Evolutionary conservation across 1,140 invertebrate species (phyloP).

Genomic region (Pseudomyrmex flavicornis): DNA sequence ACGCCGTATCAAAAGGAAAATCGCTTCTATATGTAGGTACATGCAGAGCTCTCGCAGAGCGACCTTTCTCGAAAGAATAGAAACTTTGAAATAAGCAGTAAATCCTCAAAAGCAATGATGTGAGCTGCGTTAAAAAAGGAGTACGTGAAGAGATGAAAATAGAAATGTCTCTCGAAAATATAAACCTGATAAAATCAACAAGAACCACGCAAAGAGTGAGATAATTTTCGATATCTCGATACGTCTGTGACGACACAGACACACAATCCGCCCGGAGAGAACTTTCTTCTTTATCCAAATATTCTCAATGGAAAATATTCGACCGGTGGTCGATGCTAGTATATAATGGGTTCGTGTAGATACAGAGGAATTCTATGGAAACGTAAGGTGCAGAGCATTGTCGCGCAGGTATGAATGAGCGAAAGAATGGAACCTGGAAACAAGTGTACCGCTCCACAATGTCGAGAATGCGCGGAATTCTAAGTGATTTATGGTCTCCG

Average conservation of each 20-base stretch:
- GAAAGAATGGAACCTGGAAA: constrained; percentile 74
- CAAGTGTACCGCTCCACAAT: constrained; percentile 82
- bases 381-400: constrained; percentile 82
- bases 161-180: constrained; percentile 72
- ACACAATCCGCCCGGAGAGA: constrained; percentile 59
- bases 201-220: constrained; percentile 59
- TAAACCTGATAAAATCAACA: constrained; percentile 82
- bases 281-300: constrained; percentile 67
- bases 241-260: constrained; percentile 76
- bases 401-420: constrained; percentile 79
- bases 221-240: constrained; percentile 78
- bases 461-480: constrained; percentile 76
- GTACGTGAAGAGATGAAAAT: constrained; percentile 53
- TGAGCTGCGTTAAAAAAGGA: constrained; percentile 32
- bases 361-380: constrained; percentile 63
- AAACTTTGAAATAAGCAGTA: constrained; percentile 47
- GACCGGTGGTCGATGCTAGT: constrained; percentile 33
- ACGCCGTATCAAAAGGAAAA: constrained; percentile 37
- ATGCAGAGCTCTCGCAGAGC: constrained; percentile 14
- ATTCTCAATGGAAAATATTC: constrained; percentile 75
- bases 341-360: constrained; percentile 23
- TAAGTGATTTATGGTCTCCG: constrained; percentile 78
- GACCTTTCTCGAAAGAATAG: constrained; percentile 59
- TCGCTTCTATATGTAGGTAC: neutral
- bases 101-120: constrained; percentile 43